phyloP scores from a whole-genome alignment of 2,888 invertebrate species.

The Euzophera pinguis region DNA sequence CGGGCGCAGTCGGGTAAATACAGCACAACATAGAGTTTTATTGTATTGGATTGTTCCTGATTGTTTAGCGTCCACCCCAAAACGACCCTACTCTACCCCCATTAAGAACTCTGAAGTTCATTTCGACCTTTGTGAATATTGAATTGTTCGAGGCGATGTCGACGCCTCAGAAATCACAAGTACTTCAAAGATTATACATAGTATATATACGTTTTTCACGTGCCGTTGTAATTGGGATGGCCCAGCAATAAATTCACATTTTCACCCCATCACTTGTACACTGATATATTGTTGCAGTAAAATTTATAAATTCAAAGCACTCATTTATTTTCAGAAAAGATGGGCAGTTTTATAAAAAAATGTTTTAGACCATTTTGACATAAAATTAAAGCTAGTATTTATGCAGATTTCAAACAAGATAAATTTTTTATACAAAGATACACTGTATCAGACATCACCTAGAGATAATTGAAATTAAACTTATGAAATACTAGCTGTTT shows the following conservation, averaged over 20 bases:
- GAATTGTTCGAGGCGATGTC: conserved; percentile 16
- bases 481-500: too few species aligned
- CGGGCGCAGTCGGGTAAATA: too few species aligned
- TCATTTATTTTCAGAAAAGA: conserved; percentile 7
- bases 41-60: neutral
- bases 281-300: conserved; percentile 16
- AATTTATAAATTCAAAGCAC: conserved; percentile 18
- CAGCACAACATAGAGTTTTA: neutral
- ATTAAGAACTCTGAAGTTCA: conserved; percentile 22
- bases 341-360: neutral
- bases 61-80: neutral
- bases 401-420: too few species aligned
- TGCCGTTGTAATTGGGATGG: conserved; percentile 19
- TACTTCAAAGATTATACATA: neutral
- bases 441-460: too few species aligned
- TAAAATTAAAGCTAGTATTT: too few species aligned
- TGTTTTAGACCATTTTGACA: too few species aligned
- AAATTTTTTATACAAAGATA: too few species aligned
- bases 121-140: conserved; percentile 25
- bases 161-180: conserved; percentile 9
- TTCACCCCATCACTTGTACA: neutral
- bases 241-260: conserved; percentile 8
- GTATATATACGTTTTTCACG: conserved; percentile 23
- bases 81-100: conserved; percentile 16
- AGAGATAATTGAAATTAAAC: too few species aligned